Evolutionary conservation across 2,888 invertebrate genomes (phyloP).

Genomic region (Nephrotoma flavescens): DNA sequence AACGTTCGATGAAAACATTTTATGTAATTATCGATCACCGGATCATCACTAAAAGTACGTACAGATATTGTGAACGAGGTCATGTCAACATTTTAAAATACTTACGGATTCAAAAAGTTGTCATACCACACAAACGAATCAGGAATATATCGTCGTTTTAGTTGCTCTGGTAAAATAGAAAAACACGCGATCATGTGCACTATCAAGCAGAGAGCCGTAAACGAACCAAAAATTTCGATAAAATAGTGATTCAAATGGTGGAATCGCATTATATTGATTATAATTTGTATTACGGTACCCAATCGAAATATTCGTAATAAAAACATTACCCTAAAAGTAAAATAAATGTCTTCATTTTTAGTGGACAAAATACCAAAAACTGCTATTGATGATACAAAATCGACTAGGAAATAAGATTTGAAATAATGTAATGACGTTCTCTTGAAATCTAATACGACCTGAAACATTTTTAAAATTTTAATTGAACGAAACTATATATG

Average conservation of each 20-base stretch:
- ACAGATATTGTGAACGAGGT: too few relatives aligned
- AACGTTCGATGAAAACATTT: not conserved
- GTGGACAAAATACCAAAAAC: too few relatives aligned
- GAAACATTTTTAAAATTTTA: too few relatives aligned
- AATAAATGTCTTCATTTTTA: not conserved
- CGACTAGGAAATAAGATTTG: not conserved
- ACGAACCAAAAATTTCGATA: not conserved
- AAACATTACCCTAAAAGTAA: not conserved
- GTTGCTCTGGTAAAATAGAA: not conserved
- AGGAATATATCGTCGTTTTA: not conserved
- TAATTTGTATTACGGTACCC: not conserved
- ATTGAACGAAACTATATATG: not conserved
- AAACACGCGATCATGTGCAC: not conserved
- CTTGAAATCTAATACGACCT: not conserved
- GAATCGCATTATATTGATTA: not conserved
- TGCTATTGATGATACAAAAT: not conserved
- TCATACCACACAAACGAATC: not conserved
- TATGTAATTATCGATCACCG: not conserved
- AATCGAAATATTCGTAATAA: not conserved
- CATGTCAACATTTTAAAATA: not conserved
- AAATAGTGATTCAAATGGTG: not conserved
- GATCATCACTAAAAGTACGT: not conserved
- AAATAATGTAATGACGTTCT: not conserved
- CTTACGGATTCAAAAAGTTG: not conserved
- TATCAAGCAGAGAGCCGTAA: not conserved